A percentile compares a stretch with the other conserved stretches of the same genome.
Evolutionary conservation across 2,888 invertebrate genomes (phyloP).

Genomic region (Pseudococcus viburni): DNA sequence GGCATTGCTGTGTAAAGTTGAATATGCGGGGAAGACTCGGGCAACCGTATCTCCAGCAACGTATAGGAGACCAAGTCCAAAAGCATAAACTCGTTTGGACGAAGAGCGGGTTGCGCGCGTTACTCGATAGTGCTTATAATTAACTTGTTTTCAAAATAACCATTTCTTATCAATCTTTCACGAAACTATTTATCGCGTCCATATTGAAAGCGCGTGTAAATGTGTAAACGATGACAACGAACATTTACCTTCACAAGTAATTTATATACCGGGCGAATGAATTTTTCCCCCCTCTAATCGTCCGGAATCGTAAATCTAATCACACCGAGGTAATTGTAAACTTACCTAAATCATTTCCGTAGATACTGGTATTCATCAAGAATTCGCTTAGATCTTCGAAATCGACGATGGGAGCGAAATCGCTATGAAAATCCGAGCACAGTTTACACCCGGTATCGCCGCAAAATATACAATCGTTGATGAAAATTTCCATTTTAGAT

Average conservation of each 20-base stretch:
- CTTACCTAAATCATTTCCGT: neutral
- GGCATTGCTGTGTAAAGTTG: no score
- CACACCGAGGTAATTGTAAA: neutral
- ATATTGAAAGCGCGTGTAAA: neutral
- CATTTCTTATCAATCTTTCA: constrained; percentile 16
- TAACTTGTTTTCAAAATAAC: constrained; percentile 21
- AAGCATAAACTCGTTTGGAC: neutral
- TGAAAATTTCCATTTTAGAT: neutral
- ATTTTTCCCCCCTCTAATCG: no score
- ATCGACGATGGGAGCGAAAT: neutral
- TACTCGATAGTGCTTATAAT: neutral
- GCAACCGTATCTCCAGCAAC: neutral
- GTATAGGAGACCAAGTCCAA: neutral
- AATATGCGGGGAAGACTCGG: neutral
- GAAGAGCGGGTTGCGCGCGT: neutral
- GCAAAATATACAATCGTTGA: neutral
- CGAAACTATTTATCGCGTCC: neutral
- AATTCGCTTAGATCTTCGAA: neutral
- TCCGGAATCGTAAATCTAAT: no score
- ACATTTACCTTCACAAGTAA: neutral
- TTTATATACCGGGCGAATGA: neutral
- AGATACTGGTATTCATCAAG: neutral
- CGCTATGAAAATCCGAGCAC: neutral
- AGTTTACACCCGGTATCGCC: neutral
- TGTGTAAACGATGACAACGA: constrained; percentile 4